Conservation (phyloP, 2,797 vertebrate species). For the Mus caroli region DNA sequence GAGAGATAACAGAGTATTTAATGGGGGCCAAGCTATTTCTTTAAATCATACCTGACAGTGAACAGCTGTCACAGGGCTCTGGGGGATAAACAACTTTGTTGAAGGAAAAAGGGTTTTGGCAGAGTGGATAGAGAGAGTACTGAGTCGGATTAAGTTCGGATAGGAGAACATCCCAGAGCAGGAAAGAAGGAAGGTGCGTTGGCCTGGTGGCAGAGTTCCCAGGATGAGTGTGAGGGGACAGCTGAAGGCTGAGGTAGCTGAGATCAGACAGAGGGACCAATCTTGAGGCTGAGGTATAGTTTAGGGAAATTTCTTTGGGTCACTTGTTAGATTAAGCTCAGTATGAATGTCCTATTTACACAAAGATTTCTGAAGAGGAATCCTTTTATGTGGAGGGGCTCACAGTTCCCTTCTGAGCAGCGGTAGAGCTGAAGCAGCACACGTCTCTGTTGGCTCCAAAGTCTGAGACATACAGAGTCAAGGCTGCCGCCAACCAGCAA, state of each 20-base stretch:
- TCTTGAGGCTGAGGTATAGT: neutral
- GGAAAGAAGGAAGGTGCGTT: neutral
- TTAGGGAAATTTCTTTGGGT: neutral
- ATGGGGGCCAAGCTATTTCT: neutral
- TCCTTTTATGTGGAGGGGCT: neutral
- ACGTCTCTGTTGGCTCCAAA: neutral
- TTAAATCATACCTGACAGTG: neutral
- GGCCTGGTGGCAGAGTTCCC: neutral
- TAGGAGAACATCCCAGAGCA: fast-evolving
- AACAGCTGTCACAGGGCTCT: neutral
- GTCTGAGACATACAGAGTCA: neutral
- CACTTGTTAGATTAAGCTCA: neutral
- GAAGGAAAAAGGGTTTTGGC: neutral
- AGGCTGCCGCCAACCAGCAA: neutral
- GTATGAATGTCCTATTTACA: neutral
- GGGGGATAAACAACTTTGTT: neutral
- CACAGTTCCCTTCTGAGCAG: neutral
- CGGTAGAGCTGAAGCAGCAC: neutral
- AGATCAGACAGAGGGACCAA: neutral
- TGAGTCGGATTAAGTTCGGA: neutral
- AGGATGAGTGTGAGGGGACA: neutral
- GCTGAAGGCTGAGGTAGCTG: neutral
- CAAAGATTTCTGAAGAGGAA: neutral
- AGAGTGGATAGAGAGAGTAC: neutral
- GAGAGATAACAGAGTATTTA: neutral